Percentiles rank a stretch among this genome's conserved stretches.
Conservation (phyloP, 2,113 vertebrate species). For the Triplophysa rosa region DNA sequence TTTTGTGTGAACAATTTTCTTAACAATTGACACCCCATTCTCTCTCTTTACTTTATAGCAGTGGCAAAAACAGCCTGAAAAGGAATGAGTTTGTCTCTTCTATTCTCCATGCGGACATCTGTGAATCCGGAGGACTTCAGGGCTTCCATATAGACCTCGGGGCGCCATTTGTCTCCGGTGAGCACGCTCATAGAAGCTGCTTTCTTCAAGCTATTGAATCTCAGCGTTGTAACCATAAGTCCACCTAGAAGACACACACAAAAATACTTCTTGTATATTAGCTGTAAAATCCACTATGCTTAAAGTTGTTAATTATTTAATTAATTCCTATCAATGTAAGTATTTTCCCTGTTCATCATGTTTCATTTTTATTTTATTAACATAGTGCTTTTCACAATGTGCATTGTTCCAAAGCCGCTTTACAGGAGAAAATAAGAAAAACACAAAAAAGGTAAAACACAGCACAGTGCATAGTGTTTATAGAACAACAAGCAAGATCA, state of each 20-base stretch:
- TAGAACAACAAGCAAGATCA: no score
- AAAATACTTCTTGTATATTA: not conserved
- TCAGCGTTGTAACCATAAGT: constrained; percentile 69
- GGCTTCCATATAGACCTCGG: constrained; percentile 68
- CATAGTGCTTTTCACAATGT: no score
- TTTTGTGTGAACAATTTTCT: no score
- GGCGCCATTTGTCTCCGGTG: constrained; percentile 64
- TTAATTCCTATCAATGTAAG: no score
- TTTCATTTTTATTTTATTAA: no score
- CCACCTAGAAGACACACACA: constrained; percentile 55
- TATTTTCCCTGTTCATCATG: no score
- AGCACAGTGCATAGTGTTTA: no score
- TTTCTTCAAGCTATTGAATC: constrained; percentile 14
- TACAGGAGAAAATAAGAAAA: no score
- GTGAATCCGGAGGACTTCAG: constrained; percentile 68
- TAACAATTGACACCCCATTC: not conserved
- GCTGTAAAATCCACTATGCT: no score
- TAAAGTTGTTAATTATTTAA: no score
- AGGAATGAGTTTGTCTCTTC: constrained; percentile 23
- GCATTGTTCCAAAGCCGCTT: no score
- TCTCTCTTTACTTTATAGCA: constrained; percentile 57
- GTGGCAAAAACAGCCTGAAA: constrained; percentile 73
- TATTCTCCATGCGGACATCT: constrained; percentile 67
- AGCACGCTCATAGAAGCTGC: constrained; percentile 52
- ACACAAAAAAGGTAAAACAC: no score